Evolutionary conservation across 2,888 invertebrate genomes (phyloP).

Genomic region (Aproaerema taeniolella): DNA sequence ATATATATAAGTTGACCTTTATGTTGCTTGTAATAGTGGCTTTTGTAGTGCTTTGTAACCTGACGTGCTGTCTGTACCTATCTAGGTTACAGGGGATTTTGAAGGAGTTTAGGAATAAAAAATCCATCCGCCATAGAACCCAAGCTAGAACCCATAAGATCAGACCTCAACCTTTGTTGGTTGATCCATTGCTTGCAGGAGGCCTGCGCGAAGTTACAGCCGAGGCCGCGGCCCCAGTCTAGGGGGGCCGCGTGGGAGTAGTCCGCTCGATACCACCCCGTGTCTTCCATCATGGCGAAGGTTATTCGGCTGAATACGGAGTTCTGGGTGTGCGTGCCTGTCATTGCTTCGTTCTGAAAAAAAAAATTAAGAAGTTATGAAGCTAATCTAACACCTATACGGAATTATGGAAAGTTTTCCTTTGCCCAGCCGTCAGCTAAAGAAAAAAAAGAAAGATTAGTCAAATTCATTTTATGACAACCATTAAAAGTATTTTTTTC

Average conservation of each 20-base stretch:
- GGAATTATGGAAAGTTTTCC: too few relatives aligned
- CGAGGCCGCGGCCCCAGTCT: constrained; percentile 93
- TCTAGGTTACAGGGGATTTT: too few relatives aligned
- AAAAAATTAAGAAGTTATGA: too few relatives aligned
- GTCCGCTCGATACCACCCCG: constrained; percentile 97
- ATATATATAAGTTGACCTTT: too few relatives aligned
- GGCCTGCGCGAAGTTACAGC: constrained; percentile 95
- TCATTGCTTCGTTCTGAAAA: constrained; percentile 97
- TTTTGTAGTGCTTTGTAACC: too few relatives aligned
- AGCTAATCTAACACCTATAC: too few relatives aligned
- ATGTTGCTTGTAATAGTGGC: too few relatives aligned
- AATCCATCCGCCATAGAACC: too few relatives aligned
- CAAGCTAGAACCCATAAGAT: too few relatives aligned
- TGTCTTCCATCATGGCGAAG: constrained; percentile 97
- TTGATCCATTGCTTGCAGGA: constrained; percentile 99
- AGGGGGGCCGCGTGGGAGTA: constrained; percentile 92
- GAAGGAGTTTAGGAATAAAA: too few relatives aligned
- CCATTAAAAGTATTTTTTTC: neutral
- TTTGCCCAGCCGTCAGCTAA: neutral
- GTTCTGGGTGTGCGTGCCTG: constrained; percentile 98
- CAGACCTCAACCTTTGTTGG: constrained; percentile 75
- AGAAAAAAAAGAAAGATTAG: constrained; percentile 2
- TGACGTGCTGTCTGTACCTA: too few relatives aligned
- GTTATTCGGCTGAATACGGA: constrained; percentile 97
- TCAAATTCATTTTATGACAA: too few relatives aligned